Evolutionary conservation across 2,888 invertebrate genomes (phyloP).

Genomic region (Phyllotreta striolata): DNA sequence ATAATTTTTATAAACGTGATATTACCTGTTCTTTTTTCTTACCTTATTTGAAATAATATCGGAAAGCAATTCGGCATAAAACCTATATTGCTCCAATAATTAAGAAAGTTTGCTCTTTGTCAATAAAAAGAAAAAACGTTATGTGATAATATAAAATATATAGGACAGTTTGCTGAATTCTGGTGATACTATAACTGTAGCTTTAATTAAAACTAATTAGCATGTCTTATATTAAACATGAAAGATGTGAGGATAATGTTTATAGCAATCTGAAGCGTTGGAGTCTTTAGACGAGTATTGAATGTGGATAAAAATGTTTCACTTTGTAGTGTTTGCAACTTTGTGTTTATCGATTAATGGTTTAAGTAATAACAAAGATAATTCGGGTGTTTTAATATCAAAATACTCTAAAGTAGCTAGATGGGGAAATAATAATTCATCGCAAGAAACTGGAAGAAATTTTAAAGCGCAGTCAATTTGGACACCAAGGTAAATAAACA

Average conservation of each 20-base stretch:
- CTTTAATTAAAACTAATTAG: conserved; percentile 53
- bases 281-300: conserved; percentile 20
- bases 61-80: too few relatives aligned
- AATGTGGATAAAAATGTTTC: conserved; percentile 26
- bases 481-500: conserved; percentile 53
- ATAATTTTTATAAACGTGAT: too few relatives aligned
- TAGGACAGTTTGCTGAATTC: conserved; percentile 42
- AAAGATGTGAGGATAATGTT: conserved; percentile 43
- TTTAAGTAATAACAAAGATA: conserved; percentile 45
- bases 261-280: conserved; percentile 27
- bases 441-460: conserved; percentile 47
- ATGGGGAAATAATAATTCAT: conserved; percentile 50
- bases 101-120: conserved; percentile 5
- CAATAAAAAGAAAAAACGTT: conserved; percentile 20
- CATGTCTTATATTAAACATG: conserved; percentile 53
- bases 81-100: conserved; percentile 5
- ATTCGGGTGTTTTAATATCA: conserved; percentile 49
- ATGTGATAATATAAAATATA: conserved; percentile 35
- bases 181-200: conserved; percentile 53
- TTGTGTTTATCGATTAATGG: conserved; percentile 34
- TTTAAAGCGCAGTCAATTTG: conserved; percentile 52
- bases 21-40: too few relatives aligned
- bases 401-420: conserved; percentile 58
- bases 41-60: too few relatives aligned
- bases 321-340: conserved; percentile 24